Base-by-base conservation (phyloP, 2,888 invertebrate genomes). In the Nebria salina region DNA sequence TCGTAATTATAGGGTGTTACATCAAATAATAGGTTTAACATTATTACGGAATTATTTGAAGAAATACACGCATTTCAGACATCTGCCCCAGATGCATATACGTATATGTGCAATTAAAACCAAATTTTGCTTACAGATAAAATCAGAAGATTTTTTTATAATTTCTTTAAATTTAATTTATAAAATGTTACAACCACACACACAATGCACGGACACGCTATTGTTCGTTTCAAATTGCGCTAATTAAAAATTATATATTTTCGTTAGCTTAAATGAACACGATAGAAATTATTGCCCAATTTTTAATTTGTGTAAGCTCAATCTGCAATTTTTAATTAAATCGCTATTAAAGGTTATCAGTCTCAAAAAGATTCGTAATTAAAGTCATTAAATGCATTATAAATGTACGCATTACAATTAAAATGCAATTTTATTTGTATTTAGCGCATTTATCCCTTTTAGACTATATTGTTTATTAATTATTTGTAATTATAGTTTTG, bases 1-100 rank as follows among this genome's bases (percentile, higher is more conserved):
- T 80, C 75, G 72, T 80, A 80, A 80, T 80, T 75, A 80, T 75
- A 75, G 80, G 75, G 80, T 80, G 75, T 64, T 64, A 15, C 42
- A 20, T 72, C 65, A 70, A 66, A 70, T 70, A 42, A 34, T 25
- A 54, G 75, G 54, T 75, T 80, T 80, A 75, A 80, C 70, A 54
- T 54, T 3, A 54, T 54, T 54, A 54, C 13, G 2, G 8, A 8
- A 7, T 11, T 8, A 54, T 54, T 54, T 54, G 13, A 6, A 54
- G 54, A 54, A 54, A 54, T 54, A 8, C 54, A 54, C 54, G 13
- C 4, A 54, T 54, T 5, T 13, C 34, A 34, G 34, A 54, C 54
- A 54, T 54, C 54, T 54, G 54, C 6, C 54, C 34, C 34, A 34
- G 34, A 34, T 34, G 34, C 34, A 34, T 34, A 34, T 7, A 11